Conservation (phyloP, 2,888 invertebrate species). For the Drosophila paramelanica region DNA sequence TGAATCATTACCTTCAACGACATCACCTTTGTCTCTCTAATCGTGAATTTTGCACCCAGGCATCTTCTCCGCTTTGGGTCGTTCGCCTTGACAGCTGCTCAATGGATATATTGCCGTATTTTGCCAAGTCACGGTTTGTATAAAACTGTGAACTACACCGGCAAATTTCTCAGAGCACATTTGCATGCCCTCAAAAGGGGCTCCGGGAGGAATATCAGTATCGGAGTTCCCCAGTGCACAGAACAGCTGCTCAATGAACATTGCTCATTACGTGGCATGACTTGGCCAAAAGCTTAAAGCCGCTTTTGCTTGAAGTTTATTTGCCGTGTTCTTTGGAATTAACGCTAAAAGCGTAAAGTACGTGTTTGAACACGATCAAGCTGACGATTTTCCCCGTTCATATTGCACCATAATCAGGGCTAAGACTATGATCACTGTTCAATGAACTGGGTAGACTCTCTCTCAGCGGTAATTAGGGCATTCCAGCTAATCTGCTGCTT, state of each 20-base stretch:
- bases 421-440: constrained; percentile 9
- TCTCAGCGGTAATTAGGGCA: constrained; percentile 6
- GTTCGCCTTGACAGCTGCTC: constrained; percentile 42
- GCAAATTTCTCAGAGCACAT: constrained; percentile 24
- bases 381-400: constrained; percentile 6
- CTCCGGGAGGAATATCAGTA: background rate
- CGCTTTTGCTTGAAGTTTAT: constrained; percentile 2
- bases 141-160: constrained; percentile 40
- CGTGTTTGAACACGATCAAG: background rate
- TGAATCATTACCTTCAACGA: constrained; percentile 75
- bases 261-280: constrained; percentile 43
- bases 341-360: constrained; percentile 46
- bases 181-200: constrained; percentile 33
- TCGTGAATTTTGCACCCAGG: constrained; percentile 43
- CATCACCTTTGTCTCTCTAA: constrained; percentile 43
- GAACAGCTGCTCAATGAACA: constrained; percentile 51
- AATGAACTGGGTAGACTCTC: background rate
- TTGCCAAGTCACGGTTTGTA: constrained; percentile 58
- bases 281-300: constrained; percentile 26
- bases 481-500: constrained; percentile 16
- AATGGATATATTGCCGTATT: constrained; percentile 1
- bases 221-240: constrained; percentile 52
- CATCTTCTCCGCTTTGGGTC: constrained; percentile 19
- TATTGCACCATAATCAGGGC: background rate
- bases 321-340: constrained; percentile 54